phyloP scores from a whole-genome alignment of 2,113 vertebrate genomes.

The Macrotus californicus region DNA sequence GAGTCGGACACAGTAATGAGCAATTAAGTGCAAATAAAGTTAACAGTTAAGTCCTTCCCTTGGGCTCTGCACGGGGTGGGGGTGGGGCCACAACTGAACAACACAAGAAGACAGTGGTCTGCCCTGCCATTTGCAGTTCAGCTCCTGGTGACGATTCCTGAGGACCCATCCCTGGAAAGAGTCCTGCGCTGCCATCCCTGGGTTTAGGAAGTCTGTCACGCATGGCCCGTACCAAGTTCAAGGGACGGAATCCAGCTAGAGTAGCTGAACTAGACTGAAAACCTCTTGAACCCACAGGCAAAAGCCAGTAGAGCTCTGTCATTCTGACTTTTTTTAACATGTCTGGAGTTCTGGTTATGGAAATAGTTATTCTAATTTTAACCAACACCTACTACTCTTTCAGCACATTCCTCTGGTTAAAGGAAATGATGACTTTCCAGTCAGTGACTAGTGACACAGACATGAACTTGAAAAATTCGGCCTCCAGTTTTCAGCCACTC shows the following conservation, averaged over 20 bases:
- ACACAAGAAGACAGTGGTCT: neutral
- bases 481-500: constrained; percentile 31
- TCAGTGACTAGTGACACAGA: constrained; percentile 41
- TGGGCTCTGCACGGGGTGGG: neutral
- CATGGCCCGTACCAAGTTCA: neutral
- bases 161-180: neutral
- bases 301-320: neutral
- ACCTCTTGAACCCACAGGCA: constrained; percentile 27
- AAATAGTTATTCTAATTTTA: constrained; percentile 70
- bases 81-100: neutral
- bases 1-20: neutral
- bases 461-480: constrained; percentile 28
- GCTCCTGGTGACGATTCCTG: neutral
- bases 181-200: neutral
- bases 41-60: neutral
- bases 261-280: neutral
- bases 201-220: neutral
- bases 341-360: constrained; percentile 30
- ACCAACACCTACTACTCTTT: constrained; percentile 64
- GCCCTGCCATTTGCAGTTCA: neutral
- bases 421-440: constrained; percentile 56
- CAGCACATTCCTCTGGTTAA: constrained; percentile 59
- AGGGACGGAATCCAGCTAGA: neutral
- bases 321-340: neutral
- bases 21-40: neutral